A percentile compares a stretch with the other conserved stretches of the same genome.
phyloP scores from a whole-genome alignment of 2,888 invertebrate species.

The Andrena dorsata region DNA sequence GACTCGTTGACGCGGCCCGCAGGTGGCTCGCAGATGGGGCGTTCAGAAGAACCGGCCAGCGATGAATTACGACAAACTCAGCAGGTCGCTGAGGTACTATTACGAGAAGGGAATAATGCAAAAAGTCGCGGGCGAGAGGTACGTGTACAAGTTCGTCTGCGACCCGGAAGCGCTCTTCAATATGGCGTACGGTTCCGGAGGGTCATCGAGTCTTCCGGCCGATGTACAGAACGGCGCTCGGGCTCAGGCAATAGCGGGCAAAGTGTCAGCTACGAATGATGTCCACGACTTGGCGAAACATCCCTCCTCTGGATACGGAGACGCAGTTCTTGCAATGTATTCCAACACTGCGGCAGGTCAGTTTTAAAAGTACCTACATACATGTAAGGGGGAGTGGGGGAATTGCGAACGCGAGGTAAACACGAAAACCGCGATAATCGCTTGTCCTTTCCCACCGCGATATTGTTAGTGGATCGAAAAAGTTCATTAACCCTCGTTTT shows the following conservation, averaged over 20 bases:
- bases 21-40: constrained; percentile 98
- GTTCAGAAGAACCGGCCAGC: constrained; percentile 98
- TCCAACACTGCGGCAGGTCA: constrained; percentile 76
- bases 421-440: no score
- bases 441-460: no score
- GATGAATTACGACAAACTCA: constrained; percentile 98
- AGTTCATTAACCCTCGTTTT: no score
- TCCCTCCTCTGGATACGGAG: constrained; percentile 76
- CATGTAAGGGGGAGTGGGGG: no score
- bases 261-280: constrained; percentile 68
- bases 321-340: constrained; percentile 81
- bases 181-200: constrained; percentile 89
- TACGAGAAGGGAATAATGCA: constrained; percentile 99
- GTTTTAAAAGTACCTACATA: background rate
- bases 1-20: constrained; percentile 32
- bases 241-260: constrained; percentile 74
- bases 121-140: constrained; percentile 97
- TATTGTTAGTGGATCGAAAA: no score
- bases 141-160: constrained; percentile 98
- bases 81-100: constrained; percentile 97
- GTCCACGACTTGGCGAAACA: constrained; percentile 75
- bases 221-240: constrained; percentile 75
- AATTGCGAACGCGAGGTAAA: no score
- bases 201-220: constrained; percentile 72
- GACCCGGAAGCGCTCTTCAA: constrained; percentile 96